Conservation (phyloP, 2,113 vertebrate species). For the Toxotes jaculatrix region DNA sequence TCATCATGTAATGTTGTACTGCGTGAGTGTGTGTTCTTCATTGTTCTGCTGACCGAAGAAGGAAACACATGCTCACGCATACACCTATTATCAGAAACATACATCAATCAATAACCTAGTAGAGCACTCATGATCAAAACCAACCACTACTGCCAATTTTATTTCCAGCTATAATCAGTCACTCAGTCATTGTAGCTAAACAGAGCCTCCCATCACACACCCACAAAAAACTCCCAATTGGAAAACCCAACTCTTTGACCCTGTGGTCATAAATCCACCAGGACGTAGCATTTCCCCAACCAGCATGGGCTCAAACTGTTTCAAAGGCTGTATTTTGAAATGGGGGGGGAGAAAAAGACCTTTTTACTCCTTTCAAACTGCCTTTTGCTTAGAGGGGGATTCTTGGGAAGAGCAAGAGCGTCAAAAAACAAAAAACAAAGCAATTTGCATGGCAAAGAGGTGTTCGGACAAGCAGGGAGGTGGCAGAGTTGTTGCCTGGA, state of each 20-base stretch:
- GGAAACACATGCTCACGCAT: constrained; percentile 2
- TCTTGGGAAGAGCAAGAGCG: constrained; percentile 19
- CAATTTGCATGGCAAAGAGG: constrained; percentile 74
- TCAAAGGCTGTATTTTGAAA: constrained; percentile 49
- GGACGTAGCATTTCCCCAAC: constrained; percentile 14
- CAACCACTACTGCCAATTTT: constrained; percentile 8
- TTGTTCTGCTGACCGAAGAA: constrained; percentile 31
- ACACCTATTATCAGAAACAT: constrained; percentile 6
- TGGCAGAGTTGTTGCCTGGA: constrained; percentile 57
- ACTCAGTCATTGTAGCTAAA: constrained; percentile 19
- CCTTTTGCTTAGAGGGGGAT: constrained; percentile 43
- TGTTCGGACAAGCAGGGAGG: constrained; percentile 71
- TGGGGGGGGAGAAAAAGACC: constrained; percentile 16
- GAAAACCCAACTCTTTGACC: constrained; percentile 47
- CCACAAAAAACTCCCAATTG: constrained; percentile 7
- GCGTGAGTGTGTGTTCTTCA: too few species aligned
- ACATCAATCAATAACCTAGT: constrained; percentile 17
- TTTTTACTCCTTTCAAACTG: constrained; percentile 33
- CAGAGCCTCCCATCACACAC: background rate
- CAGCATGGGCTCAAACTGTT: constrained; percentile 35
- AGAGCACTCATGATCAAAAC: background rate
- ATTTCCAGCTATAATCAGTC: constrained; percentile 19
- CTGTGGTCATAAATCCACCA: constrained; percentile 51
- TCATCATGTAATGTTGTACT: background rate
- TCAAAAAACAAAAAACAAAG: constrained; percentile 36